Conservation (phyloP, 2,113 vertebrate species). For the Halichoeres trimaculatus region DNA sequence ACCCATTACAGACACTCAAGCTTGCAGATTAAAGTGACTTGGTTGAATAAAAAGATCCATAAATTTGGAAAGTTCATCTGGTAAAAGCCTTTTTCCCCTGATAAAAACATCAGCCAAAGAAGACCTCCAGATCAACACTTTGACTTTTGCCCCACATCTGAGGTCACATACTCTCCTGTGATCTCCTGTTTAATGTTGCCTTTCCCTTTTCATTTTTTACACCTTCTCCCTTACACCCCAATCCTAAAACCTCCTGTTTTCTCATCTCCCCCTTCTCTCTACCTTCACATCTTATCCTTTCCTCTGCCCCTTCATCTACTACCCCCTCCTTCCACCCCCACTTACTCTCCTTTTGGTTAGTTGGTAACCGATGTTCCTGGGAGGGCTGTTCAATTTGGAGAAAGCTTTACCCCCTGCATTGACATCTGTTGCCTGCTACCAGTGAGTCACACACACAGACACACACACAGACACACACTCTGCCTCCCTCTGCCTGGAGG, state of each 20-base stretch:
- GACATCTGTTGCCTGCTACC: constrained; percentile 76
- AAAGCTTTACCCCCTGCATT: constrained; percentile 71
- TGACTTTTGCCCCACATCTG: constrained; percentile 70
- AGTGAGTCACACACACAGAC: constrained; percentile 51
- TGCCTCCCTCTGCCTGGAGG: neutral
- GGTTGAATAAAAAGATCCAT: neutral
- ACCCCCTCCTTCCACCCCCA: constrained; percentile 16
- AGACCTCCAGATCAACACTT: constrained; percentile 39
- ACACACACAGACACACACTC: constrained; percentile 20
- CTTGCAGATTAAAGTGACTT: neutral
- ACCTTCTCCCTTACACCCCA: neutral
- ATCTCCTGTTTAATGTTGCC: constrained; percentile 36
- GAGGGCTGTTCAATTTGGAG: constrained; percentile 67
- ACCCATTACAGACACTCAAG: too few relatives aligned
- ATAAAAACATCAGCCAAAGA: constrained; percentile 21
- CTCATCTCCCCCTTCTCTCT: neutral
- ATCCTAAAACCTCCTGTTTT: neutral
- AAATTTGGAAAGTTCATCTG: neutral
- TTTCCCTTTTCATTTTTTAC: constrained; percentile 2
- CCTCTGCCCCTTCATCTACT: neutral
- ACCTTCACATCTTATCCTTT: neutral
- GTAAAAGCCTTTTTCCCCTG: constrained; percentile 1
- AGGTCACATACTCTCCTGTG: constrained; percentile 59
- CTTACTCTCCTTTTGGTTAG: constrained; percentile 44
- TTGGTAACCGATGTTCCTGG: constrained; percentile 67